Conservation (phyloP, 1,140 invertebrate genomes). For the Leptinotarsa defecta region DNA sequence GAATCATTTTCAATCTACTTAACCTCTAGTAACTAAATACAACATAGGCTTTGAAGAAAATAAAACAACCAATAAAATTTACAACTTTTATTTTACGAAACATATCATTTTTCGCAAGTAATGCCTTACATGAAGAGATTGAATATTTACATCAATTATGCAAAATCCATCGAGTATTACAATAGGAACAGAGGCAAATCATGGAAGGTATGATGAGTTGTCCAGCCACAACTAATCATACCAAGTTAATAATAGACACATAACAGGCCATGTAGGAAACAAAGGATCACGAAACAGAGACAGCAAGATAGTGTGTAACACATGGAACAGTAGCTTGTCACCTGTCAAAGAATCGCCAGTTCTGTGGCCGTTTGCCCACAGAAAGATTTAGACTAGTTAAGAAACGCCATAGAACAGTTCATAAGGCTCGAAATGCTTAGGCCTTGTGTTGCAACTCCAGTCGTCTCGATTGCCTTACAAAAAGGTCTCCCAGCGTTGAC, state of each 20-base stretch:
- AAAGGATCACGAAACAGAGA: not conserved
- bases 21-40: no score
- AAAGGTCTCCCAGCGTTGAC: not conserved
- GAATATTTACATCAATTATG: constrained; percentile 26
- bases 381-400: no score
- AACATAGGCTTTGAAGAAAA: no score
- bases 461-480: not conserved
- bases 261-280: not conserved
- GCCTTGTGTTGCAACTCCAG: not conserved
- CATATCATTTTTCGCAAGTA: constrained; percentile 14
- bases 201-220: not conserved
- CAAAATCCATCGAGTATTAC: constrained; percentile 8
- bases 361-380: not conserved
- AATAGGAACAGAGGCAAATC: constrained; percentile 1
- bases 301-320: not conserved
- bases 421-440: not conserved
- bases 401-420: no score
- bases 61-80: no score
- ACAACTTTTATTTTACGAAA: constrained; percentile 9
- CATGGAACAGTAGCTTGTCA: not conserved
- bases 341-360: not conserved
- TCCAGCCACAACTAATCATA: constrained; percentile 23
- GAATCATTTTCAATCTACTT: no score
- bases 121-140: constrained; percentile 17
- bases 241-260: not conserved